Base-by-base conservation (phyloP, 2,888 invertebrate genomes). In the Leptinotarsa tumamoca region DNA sequence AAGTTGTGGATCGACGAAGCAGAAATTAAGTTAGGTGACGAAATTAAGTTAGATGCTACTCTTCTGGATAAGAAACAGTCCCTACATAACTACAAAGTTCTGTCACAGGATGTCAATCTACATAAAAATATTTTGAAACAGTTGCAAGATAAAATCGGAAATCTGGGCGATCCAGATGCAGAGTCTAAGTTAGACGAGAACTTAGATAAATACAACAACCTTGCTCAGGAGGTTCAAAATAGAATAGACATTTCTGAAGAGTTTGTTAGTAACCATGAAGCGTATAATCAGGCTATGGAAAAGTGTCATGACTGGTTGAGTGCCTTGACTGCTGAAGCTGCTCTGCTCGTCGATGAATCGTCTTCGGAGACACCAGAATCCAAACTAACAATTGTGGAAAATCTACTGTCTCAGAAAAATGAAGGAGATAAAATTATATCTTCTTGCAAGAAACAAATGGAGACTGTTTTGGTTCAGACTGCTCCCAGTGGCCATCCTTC, bases 51-150 rank as follows among this genome's bases (percentile, higher is more conserved):
- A 4, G 93, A 95, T 83, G 92, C 96, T 1, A 95, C 94, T 0
- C 89, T 98, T 68, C 94, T 95, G 2, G 96, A 98, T 82, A 98
- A 98, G 89, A 97, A 97, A 89, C 92, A 94, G 33, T 94, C 95
- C 54, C 89, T 97, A 3, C 96, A 97, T 83, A 92, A 93, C 63
- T 94, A 94, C 83, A 95, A 94, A 87, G 92, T 93, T 0, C 90
- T 96, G 58, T 91, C 94, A 52, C 96, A 97, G 89, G 98, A 98
- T 87, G 94, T 98, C 13, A 93, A 92, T 63, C 91, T 96, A 61
- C 96, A 98, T 85, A 94, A 95, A 84, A 95, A 93, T 75, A 95
- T 97, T 81, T 89, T 98, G 43, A 92, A 94, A 80, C 96, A 96
- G 83, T 88, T 98, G 5, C 93, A 94, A 81, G 95, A 95, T 18